These are phyloP conservation scores for Sminthurinus aureus DNA, from an alignment of 2,888 invertebrate genomes.

Conservation along the genomic window DNA sequence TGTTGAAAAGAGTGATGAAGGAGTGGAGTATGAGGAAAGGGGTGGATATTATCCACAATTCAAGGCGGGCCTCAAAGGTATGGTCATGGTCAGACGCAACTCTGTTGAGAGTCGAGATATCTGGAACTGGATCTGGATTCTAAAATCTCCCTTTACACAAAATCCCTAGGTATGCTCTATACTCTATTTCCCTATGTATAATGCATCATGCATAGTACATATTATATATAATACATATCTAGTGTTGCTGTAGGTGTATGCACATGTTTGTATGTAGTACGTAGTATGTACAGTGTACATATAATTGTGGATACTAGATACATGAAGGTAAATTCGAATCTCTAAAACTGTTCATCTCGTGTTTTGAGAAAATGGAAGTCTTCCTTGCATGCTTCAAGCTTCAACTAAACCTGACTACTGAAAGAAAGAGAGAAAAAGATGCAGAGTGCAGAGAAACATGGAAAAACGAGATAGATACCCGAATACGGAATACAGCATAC, in stretches of 20 bases:
- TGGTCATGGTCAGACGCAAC: conserved; percentile 2
- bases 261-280: too few species aligned
- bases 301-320: too few species aligned
- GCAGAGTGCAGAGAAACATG: too few species aligned
- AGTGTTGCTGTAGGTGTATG: too few species aligned
- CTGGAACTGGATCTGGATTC: background rate
- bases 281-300: too few species aligned
- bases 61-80: background rate
- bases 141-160: background rate
- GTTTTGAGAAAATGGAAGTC: conserved; percentile 9
- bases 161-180: background rate
- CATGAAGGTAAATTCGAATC: background rate
- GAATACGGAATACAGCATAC: background rate
- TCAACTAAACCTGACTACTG: background rate
- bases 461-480: background rate
- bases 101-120: background rate
- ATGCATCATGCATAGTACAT: too few species aligned
- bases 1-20: conserved; percentile 5
- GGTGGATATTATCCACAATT: conserved; percentile 1
- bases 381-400: background rate
- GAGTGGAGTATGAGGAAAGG: conserved; percentile 7
- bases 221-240: too few species aligned
- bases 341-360: too few species aligned
- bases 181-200: too few species aligned
- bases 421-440: too few species aligned